Conservation (phyloP, 2,113 vertebrate genomes). For the Takifugu bimaculatus region DNA sequence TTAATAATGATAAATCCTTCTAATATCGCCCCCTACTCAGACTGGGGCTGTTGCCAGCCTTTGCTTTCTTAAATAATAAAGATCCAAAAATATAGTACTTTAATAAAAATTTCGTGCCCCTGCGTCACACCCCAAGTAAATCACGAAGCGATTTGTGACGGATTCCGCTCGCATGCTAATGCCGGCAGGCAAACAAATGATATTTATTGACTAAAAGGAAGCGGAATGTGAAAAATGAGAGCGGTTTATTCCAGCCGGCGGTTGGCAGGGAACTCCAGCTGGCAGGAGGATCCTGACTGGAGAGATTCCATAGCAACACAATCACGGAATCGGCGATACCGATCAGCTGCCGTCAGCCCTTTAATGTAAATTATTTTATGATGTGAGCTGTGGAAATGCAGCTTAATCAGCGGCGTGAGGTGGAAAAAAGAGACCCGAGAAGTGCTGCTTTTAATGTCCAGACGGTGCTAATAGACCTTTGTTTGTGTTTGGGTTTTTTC, state of each 20-base stretch:
- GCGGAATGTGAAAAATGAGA: neutral
- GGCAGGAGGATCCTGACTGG: neutral
- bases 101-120: neutral
- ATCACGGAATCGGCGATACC: neutral
- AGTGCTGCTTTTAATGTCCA: slow-evolving; percentile 1
- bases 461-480: too few species aligned
- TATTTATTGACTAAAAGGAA: neutral
- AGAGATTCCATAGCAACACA: too few species aligned
- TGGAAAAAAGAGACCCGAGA: neutral
- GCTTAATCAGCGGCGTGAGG: slow-evolving; percentile 1
- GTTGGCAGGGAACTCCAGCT: neutral
- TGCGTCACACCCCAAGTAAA: too few species aligned
- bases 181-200: too few species aligned
- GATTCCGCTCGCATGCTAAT: neutral
- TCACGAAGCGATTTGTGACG: too few species aligned
- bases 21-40: too few species aligned
- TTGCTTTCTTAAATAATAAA: too few species aligned
- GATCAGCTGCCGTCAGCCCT: slow-evolving; percentile 2
- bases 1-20: too few species aligned
- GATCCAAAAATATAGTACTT: neutral
- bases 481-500: slow-evolving; percentile 7
- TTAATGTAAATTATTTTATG: neutral
- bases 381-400: neutral
- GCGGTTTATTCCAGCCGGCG: neutral
- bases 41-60: too few species aligned